A percentile compares a stretch with the other conserved stretches of the same genome.
Conservation (phyloP, 1,140 invertebrate genomes). For the Euschistus heros region DNA sequence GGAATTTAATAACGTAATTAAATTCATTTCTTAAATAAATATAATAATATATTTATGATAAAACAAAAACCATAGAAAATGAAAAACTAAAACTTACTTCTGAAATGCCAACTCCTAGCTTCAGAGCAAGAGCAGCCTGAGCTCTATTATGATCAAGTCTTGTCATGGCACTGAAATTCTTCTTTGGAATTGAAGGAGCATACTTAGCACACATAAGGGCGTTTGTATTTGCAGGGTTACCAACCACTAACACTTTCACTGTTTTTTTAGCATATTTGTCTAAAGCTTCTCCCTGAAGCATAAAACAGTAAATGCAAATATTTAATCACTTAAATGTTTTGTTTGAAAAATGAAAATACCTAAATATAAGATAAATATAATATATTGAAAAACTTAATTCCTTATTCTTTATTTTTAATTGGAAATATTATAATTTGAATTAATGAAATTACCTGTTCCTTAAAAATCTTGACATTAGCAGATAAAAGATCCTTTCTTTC, state of each 20-base stretch:
- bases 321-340: neutral
- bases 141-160: conserved; percentile 87
- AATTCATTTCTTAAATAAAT: neutral
- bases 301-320: neutral
- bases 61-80: conserved; percentile 34
- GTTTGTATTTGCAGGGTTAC: conserved; percentile 99
- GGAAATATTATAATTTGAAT: neutral
- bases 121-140: conserved; percentile 29
- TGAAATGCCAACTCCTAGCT: conserved; percentile 28
- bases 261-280: conserved; percentile 88
- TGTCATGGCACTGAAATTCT: conserved; percentile 98
- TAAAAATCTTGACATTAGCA: conserved; percentile 98
- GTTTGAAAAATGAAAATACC: neutral
- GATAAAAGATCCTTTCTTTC: conserved; percentile 91
- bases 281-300: conserved; percentile 66
- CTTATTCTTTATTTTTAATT: no score
- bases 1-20: conserved; percentile 4
- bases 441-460: conserved; percentile 49
- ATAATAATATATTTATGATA: neutral
- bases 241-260: conserved; percentile 94
- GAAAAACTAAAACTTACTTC: conserved; percentile 77
- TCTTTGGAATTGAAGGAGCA: conserved; percentile 91
- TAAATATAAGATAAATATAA: neutral
- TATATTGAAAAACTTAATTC: neutral
- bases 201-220: conserved; percentile 92